Evolutionary conservation across 2,888 invertebrate species (phyloP), one percentile per base, ranked within the genome.

Genomic region (Anarsia innoxiella): DNA sequence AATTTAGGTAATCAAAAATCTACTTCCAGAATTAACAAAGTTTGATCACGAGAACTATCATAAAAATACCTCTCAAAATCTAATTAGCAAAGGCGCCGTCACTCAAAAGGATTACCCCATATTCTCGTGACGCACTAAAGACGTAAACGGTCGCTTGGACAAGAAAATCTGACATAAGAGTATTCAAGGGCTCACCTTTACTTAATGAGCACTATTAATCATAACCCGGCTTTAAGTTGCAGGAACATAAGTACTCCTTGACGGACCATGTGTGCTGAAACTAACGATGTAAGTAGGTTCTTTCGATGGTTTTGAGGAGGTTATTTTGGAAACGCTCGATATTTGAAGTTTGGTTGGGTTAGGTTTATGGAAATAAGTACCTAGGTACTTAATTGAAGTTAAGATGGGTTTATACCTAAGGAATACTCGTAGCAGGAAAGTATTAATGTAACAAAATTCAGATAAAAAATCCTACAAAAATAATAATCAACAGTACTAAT

Each of bases 131-230:
- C 27, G 23, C 36, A 12, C n/a, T n/a, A 26, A 25, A 13, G 9
- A 12, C 15, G 19, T 37, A 10, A n/a, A n/a, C n/a, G n/a, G n/a
- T n/a, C 6, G 3, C 12, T 11, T 49, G 53, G 59, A 67, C 62
- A 66, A 50, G 63, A 56, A 71, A 77, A 76, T 73, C 76, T 75
- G 66, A 65, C 60, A 53, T 52, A 34, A 33, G 14, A 26, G 14
- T 8, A 58, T 49, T 42, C 53, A 49, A 47, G 52, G 56, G 55
- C 56, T 66, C 60, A 74, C 66, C 70, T 72, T 61, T 62, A 49
- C 49, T 55, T 72, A 71, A 73, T 73, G 59, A 68, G 56, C 42
- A 62, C 70, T 67, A 83, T 83, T 80, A 80, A 83, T 83, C 76
- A 83, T 48, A 42, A 50, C 49, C 49, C 49, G n/a, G 16, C 35